Evolutionary conservation across 92 coral and sea anemone genomes (phyloP).

Genomic region (Palythoa grandiflora): DNA sequence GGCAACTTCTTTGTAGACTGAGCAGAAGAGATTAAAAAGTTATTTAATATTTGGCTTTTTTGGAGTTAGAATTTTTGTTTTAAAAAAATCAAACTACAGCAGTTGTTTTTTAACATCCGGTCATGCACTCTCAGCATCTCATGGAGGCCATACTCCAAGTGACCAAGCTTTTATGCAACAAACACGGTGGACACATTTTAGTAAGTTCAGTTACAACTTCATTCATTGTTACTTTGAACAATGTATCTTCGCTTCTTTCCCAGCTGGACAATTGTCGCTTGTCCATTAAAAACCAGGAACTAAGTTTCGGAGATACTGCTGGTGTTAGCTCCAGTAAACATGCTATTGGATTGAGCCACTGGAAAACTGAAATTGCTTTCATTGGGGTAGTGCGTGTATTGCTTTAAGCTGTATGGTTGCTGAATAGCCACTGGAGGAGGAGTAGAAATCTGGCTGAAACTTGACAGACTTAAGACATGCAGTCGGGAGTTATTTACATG

Average conservation of each 20-base stretch:
- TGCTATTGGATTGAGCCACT: neutral
- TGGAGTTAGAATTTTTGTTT: neutral
- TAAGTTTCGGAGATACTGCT: constrained; percentile 46
- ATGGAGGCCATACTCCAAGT: neutral
- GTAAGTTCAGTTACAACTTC: neutral
- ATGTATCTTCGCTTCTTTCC: constrained; percentile 38
- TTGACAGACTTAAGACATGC: neutral
- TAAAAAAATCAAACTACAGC: neutral
- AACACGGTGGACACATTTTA: neutral
- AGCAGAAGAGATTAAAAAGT: too few species aligned
- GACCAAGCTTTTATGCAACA: neutral
- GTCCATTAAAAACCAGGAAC: constrained; percentile 65
- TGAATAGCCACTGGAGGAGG: neutral
- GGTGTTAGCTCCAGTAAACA: constrained; percentile 58
- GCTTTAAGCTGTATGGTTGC: neutral
- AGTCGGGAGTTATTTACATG: neutral
- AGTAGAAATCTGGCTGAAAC: neutral
- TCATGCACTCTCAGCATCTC: neutral
- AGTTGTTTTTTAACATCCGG: neutral
- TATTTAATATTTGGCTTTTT: too few species aligned
- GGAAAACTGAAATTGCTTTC: neutral
- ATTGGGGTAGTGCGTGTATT: neutral
- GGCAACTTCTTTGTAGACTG: too few species aligned
- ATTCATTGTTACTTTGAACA: constrained; percentile 50
- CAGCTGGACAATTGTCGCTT: constrained; percentile 50